Percentiles rank a stretch among this genome's conserved stretches.
phyloP scores from a whole-genome alignment of 92 coral and sea anemone genomes.

The Epizoanthus fatuus region DNA sequence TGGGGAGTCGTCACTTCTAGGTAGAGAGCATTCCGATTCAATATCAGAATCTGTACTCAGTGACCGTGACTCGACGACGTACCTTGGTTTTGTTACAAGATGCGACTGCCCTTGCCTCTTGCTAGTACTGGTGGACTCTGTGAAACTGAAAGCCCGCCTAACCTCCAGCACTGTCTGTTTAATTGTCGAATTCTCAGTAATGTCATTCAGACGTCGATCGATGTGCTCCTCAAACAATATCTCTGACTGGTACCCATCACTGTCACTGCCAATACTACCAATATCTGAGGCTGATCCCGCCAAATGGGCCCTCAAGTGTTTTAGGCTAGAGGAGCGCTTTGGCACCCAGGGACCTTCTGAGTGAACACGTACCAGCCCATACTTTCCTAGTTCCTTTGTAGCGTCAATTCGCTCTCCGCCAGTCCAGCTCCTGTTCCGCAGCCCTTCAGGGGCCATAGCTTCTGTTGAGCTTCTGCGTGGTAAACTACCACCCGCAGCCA shows the following conservation, averaged over 20 bases:
- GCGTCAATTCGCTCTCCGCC: slow-evolving; percentile 13
- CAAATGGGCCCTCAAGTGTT: slow-evolving; percentile 24
- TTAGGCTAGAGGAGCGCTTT: slow-evolving; percentile 45
- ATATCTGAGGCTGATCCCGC: slow-evolving; percentile 23
- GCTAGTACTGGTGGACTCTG: slow-evolving; percentile 43
- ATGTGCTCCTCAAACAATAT: slow-evolving; percentile 22
- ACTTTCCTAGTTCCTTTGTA: slow-evolving; percentile 7
- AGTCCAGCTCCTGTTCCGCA: slow-evolving; percentile 41
- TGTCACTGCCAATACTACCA: slow-evolving; percentile 34
- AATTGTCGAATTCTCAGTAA: slow-evolving; percentile 85
- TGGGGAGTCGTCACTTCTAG: slow-evolving; percentile 31
- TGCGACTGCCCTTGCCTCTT: slow-evolving; percentile 31
- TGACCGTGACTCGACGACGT: slow-evolving; percentile 27
- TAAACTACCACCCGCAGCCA: slow-evolving; percentile 11
- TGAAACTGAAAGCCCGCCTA: slow-evolving; percentile 74
- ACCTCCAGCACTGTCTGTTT: slow-evolving; percentile 87
- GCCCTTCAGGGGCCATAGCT: slow-evolving; percentile 25
- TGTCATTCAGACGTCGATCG: slow-evolving; percentile 50
- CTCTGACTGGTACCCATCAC: slow-evolving; percentile 31
- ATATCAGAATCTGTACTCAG: slow-evolving; percentile 34
- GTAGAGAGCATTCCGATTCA: slow-evolving; percentile 31
- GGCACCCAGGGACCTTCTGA: slow-evolving; percentile 32
- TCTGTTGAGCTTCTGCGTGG: slow-evolving; percentile 30
- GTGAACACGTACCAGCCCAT: slow-evolving; percentile 21
- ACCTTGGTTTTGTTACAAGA: slow-evolving; percentile 23